Conservation (phyloP, 2,888 invertebrate species). For the Apodemia zela region DNA sequence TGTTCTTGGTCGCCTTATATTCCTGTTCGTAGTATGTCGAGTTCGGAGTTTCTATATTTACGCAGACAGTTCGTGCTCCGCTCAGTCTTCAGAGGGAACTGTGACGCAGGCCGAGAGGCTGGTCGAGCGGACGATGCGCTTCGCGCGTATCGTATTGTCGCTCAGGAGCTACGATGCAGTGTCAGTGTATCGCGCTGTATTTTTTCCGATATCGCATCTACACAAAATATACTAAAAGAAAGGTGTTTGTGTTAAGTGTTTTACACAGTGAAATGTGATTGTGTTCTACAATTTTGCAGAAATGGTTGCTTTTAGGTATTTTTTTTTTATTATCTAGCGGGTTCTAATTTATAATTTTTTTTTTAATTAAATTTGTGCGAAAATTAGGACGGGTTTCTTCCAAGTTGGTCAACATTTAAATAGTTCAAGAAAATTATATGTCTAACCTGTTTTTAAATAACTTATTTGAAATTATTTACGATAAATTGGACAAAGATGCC, state of each 20-base stretch:
- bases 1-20: conserved; percentile 61
- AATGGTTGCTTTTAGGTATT: conserved; percentile 58
- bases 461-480: too few relatives aligned
- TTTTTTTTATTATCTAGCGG: not conserved
- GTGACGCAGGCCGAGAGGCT: conserved; percentile 53
- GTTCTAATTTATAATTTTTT: too few relatives aligned
- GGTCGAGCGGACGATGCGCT: conserved; percentile 29
- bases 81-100: conserved; percentile 57
- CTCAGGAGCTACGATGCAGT: conserved; percentile 45
- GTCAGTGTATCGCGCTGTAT: conserved; percentile 37
- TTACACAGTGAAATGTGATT: conserved; percentile 34
- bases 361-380: not conserved
- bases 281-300: conserved; percentile 36
- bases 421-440: too few relatives aligned
- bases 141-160: conserved; percentile 45
- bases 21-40: conserved; percentile 45
- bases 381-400: too few relatives aligned
- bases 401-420: too few relatives aligned
- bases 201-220: conserved; percentile 42
- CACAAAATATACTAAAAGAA: conserved; percentile 40
- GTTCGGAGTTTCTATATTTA: conserved; percentile 73
- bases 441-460: too few relatives aligned
- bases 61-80: conserved; percentile 60
- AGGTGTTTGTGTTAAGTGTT: conserved; percentile 42
- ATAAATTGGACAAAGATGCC: too few relatives aligned